Percentiles rank a stretch among this genome's conserved stretches.
These are phyloP conservation scores for Phrynocephalus vlangalii DNA, from an alignment of 2,797 vertebrate genomes.

Conservation along the genomic window DNA sequence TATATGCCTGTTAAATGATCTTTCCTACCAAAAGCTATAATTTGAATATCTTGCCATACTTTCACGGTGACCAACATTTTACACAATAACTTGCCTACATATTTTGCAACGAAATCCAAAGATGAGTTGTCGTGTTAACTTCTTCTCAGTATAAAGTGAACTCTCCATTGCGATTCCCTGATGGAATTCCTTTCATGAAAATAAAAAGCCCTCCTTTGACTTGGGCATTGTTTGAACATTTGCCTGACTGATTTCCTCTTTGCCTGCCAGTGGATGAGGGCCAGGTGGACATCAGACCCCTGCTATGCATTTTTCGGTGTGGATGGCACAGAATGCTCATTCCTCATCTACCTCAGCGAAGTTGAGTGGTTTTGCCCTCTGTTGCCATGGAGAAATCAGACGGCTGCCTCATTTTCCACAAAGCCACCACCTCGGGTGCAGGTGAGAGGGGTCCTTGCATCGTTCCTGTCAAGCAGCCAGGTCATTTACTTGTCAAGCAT, in stretches of 20 bases:
- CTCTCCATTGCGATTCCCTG: neutral
- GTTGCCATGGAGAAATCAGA: slow-evolving; percentile 90
- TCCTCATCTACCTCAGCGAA: slow-evolving; percentile 96
- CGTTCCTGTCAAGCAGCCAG: rapidly evolving
- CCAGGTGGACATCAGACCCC: slow-evolving; percentile 97
- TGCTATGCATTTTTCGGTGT: slow-evolving; percentile 97
- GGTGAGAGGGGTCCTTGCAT: slow-evolving; percentile 73
- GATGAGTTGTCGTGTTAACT: neutral
- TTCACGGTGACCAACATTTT: neutral
- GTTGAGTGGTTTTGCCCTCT: slow-evolving; percentile 97
- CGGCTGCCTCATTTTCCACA: slow-evolving; percentile 70
- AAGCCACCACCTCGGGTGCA: slow-evolving; percentile 79
- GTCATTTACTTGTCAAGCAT: neutral
- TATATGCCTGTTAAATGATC: too few relatives aligned
- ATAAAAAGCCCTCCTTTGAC: neutral
- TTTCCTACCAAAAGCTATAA: too few relatives aligned
- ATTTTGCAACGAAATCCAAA: neutral
- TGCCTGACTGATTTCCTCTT: neutral
- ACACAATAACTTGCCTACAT: neutral
- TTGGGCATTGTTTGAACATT: neutral
- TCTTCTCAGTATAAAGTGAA: neutral
- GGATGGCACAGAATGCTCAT: slow-evolving; percentile 95
- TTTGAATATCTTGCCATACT: neutral
- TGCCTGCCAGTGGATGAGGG: slow-evolving; percentile 90
- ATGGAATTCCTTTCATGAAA: neutral